These are phyloP conservation scores for Lasioglossum pauxillum DNA, from an alignment of 2,888 invertebrate genomes.

Conservation along the genomic window DNA sequence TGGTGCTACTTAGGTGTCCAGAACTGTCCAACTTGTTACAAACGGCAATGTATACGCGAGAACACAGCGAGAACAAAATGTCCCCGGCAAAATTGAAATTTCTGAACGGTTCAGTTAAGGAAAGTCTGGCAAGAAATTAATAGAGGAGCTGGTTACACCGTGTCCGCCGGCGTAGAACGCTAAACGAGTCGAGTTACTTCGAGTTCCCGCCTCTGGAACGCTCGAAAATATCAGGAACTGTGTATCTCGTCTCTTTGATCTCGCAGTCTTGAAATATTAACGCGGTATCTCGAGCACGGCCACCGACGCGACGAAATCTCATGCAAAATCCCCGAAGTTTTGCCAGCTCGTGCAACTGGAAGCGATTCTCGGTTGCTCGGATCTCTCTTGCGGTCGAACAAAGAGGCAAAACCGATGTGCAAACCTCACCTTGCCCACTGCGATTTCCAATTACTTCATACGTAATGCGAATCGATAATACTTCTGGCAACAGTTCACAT, in stretches of 20 bases:
- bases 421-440: slow-evolving; percentile 72
- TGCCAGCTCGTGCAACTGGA: slow-evolving; percentile 9
- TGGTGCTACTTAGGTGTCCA: background rate
- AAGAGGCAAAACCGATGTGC: background rate
- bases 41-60: background rate
- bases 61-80: background rate
- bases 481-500: slow-evolving; percentile 77
- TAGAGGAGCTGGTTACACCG: background rate
- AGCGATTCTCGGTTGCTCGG: background rate
- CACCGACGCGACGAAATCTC: background rate
- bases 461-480: slow-evolving; percentile 78
- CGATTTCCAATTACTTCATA: slow-evolving; percentile 74
- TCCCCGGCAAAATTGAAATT: background rate
- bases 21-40: background rate
- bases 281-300: slow-evolving; percentile 16
- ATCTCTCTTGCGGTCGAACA: background rate
- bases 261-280: slow-evolving; percentile 18
- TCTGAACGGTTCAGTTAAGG: background rate
- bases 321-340: slow-evolving; percentile 1
- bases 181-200: background rate
- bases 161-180: background rate
- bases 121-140: slow-evolving; percentile 21
- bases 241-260: slow-evolving; percentile 14
- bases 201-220: background rate
- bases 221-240: slow-evolving; percentile 1